A percentile compares a stretch with the other conserved stretches of the same genome.
These are phyloP conservation scores for Ommatoiulus sabulosus DNA, from an alignment of 2,888 invertebrate species.

Conservation along the genomic window DNA sequence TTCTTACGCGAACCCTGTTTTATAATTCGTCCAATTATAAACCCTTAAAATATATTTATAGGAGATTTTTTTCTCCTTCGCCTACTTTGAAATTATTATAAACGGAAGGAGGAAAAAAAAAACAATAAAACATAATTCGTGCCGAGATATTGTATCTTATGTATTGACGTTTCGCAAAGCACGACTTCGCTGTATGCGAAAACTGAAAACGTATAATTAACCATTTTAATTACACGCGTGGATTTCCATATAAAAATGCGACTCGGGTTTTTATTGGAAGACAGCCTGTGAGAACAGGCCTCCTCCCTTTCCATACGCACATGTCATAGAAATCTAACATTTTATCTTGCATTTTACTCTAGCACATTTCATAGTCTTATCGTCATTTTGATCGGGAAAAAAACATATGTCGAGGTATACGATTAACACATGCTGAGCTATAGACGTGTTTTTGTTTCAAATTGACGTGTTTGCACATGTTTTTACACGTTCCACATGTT, in stretches of 20 bases:
- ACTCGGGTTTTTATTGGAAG: background rate
- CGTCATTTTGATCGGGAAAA: background rate
- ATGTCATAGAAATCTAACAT: background rate
- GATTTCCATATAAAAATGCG: background rate
- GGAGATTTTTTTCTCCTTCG: background rate
- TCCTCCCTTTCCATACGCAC: background rate
- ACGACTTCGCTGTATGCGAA: background rate
- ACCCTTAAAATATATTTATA: background rate
- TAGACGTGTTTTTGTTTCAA: no score
- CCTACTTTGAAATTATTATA: background rate
- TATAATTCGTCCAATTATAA: conserved; percentile 35
- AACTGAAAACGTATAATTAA: background rate
- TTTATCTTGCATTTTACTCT: background rate
- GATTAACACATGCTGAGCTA: background rate
- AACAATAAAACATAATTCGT: conserved; percentile 12
- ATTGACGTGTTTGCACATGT: no score
- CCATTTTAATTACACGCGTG: background rate
- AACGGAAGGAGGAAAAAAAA: conserved; percentile 15
- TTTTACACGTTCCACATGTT: no score
- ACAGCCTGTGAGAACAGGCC: background rate
- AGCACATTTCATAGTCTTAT: background rate
- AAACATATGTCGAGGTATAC: background rate
- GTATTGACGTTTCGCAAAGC: conserved; percentile 19
- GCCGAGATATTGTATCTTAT: conserved; percentile 2
- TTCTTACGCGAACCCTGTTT: background rate